Base-by-base conservation (phyloP, 1,140 invertebrate species). In the Lucilia cuprina region DNA sequence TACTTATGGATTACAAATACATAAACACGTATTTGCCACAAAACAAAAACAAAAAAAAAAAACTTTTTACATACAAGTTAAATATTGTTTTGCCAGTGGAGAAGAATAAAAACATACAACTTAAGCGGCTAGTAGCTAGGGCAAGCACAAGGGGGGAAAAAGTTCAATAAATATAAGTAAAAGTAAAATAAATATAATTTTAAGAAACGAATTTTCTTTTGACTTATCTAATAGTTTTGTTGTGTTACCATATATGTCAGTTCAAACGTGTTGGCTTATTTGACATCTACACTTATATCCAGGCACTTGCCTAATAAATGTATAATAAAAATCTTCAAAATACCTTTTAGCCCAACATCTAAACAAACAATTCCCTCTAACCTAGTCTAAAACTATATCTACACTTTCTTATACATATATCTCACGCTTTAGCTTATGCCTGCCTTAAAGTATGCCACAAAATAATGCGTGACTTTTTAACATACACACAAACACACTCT, bases 401-500 rank as follows among this genome's bases (percentile, higher is more conserved):
- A 60, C 13, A 17, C 14, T 60, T n/a, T 17, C 55, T 60, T 17
- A 14, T 5, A 2, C 2, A 5, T 17, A n/a, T 60, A 7, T n/a
- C 55, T n/a, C n/a, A 14, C 14, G 7, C 5, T 14, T 60, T n/a
- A 17, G 14, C 14, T 60, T n/a, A n/a, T 60, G 14, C 50, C 65
- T 4, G 8, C 3, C 25, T 30, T 30, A 30, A 19, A 70, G 3
- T 70, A 17, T 70, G 19, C 35, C 35, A 80, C 41, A 80, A n/a
- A n/a, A 80, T 21, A 80, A 80, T 80, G 77, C 77, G 77, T 80
- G 77, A 80, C 77, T 80, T 49, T 80, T 80, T 21, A 21, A 49
- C 8, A 12, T 19, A 7, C 7, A 10, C 10, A 41, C 7, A 41
- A 0, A 41, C 5, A 41, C 41, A 41, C 41, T 30, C 25, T n/a